Base-by-base conservation (phyloP, 2,797 vertebrate genomes). In the Chelon auratus region DNA sequence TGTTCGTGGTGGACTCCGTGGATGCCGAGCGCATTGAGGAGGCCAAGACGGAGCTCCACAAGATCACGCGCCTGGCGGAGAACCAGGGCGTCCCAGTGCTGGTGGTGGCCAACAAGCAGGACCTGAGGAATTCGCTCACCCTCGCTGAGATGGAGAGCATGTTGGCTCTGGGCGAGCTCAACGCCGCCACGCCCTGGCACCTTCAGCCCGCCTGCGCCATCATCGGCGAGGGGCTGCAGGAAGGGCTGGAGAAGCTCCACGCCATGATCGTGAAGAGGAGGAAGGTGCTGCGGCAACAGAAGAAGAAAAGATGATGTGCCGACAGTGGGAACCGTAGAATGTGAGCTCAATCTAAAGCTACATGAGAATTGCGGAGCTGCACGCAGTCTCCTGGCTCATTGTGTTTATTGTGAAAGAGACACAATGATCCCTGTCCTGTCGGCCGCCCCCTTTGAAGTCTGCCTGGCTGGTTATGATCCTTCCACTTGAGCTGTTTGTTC, bases 41-140 rank as follows among this genome's bases (percentile, higher is more conserved):
- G 79, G 97, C 96, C 83, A 96, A 96, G 81, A 97, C 96, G 0
- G 97, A 98, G 92, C 94, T 98, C 82, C 97, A 98, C 91, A 98
- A 97, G 91, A 96, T 97, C 91, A 97, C 96, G 17, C 95, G 97
- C 75, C 95, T 97, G 78, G 95, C 95, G 0, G 97, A 98, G 93
- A 97, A 98, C 94, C 96, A 96, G 66, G 97, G 97, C 2, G 97
- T 97, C 9, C 97, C 97, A 0, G 92, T 97, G 70, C 93, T 98
- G 81, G 97, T 98, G 85, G 96, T 98, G 82, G 97, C 97, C 77
- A 98, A 98, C 94, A 98, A 98, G 87, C 97, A 98, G 94, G 97
- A 98, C 91, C 92, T 98, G 82, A 96, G 97, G 83, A 95, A 93
- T 13, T 96, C 97, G 0, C 93, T 98, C 72, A 94, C 95, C 0